Conservation (phyloP, 2,888 invertebrate species). For the Ormyrus labotus region DNA sequence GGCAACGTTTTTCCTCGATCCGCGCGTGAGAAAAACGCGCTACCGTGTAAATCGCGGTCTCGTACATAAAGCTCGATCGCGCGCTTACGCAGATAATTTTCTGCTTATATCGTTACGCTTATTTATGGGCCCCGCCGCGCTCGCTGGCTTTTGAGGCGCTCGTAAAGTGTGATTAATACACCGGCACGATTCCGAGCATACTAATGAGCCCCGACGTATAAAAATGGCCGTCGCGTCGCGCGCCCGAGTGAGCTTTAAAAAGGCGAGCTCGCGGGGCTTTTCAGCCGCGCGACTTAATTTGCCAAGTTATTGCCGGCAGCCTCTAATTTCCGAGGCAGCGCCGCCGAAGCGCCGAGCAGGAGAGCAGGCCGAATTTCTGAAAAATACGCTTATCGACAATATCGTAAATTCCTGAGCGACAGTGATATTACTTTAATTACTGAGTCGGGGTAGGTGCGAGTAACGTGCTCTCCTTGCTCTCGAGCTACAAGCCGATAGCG, state of each 20-base stretch:
- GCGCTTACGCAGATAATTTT: conserved; percentile 16
- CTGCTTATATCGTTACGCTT: conserved; percentile 41
- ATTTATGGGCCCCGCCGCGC: conserved; percentile 34
- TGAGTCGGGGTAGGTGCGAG: no score
- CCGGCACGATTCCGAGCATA: conserved; percentile 47
- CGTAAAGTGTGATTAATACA: conserved; percentile 53
- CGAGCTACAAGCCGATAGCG: no score
- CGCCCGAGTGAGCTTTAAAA: neutral
- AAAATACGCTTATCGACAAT: neutral
- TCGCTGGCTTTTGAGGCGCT: conserved; percentile 18
- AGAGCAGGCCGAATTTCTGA: neutral
- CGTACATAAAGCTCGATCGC: conserved; percentile 41
- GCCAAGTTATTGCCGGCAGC: conserved; percentile 14
- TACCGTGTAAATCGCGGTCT: conserved; percentile 45
- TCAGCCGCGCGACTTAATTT: conserved; percentile 40
- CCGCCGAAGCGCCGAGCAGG: no score
- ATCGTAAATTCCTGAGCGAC: neutral
- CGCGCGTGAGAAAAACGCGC: neutral
- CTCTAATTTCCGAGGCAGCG: conserved; percentile 11
- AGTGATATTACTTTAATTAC: no score
- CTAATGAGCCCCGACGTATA: conserved; percentile 48
- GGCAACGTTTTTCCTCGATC: conserved; percentile 30
- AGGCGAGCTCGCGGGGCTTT: neutral
- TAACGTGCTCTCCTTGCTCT: no score
- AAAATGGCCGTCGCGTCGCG: conserved; percentile 13